Evolutionary conservation across 2,797 vertebrate genomes (phyloP).

Genomic region (Brotula barbata): DNA sequence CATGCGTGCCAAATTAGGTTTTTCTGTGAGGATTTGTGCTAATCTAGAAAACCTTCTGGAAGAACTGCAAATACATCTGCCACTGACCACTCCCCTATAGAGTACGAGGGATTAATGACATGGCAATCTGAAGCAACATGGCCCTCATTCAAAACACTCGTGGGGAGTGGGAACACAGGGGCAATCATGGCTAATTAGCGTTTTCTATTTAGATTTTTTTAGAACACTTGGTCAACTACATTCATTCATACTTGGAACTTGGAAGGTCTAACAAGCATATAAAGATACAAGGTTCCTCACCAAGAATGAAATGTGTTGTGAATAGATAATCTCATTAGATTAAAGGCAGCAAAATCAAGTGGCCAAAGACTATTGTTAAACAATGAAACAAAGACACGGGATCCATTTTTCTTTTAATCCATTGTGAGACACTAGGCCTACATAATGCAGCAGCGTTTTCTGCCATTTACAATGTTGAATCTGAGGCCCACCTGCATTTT

Average conservation of each 20-base stretch:
- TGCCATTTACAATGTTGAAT: slow-evolving; percentile 23
- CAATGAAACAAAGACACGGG: slow-evolving; percentile 42
- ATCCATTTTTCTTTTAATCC: slow-evolving; percentile 28
- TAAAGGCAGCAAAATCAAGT: slow-evolving; percentile 49
- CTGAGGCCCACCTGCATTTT: slow-evolving; percentile 56
- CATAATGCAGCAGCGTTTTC: slow-evolving; percentile 31
- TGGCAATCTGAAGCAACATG: slow-evolving; percentile 73
- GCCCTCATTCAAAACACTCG: slow-evolving; percentile 65
- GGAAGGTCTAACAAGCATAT: slow-evolving; percentile 27
- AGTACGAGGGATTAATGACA: slow-evolving; percentile 75
- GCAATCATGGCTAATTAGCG: slow-evolving; percentile 49
- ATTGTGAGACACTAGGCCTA: slow-evolving; percentile 19
- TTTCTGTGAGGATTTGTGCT: slow-evolving; percentile 74
- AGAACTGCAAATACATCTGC: slow-evolving; percentile 79
- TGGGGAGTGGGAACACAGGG: slow-evolving; percentile 62
- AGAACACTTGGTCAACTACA: slow-evolving; percentile 15
- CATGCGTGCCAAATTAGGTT: slow-evolving; percentile 73
- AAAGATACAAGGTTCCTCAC: slow-evolving; percentile 26
- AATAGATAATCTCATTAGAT: slow-evolving; percentile 62
- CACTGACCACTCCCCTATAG: slow-evolving; percentile 73
- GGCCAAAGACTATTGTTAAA: slow-evolving; percentile 59
- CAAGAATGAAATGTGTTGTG: slow-evolving; percentile 43
- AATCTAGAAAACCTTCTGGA: slow-evolving; percentile 80
- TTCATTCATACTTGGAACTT: neutral
- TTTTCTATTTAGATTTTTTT: slow-evolving; percentile 37